Conservation (phyloP, 2,888 invertebrate genomes). For the Caenorhabditis angaria region DNA sequence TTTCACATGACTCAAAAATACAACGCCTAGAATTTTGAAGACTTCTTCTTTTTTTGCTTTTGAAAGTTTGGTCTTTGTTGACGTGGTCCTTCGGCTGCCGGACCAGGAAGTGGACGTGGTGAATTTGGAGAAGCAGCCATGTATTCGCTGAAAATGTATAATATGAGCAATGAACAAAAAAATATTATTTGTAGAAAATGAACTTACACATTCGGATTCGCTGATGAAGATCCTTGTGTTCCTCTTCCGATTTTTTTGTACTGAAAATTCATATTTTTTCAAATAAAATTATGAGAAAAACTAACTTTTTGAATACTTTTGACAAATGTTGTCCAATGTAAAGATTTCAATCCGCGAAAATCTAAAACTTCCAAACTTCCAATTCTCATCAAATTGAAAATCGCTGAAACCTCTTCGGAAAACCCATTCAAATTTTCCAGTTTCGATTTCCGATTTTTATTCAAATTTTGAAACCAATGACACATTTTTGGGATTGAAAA, state of each 20-base stretch:
- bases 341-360: neutral
- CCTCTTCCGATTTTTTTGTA: conserved; percentile 68
- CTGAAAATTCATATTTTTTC: neutral
- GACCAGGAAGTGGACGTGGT: conserved; percentile 54
- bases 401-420: neutral
- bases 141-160: conserved; percentile 49
- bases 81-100: conserved; percentile 63
- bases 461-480: neutral
- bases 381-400: neutral
- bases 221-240: conserved; percentile 68
- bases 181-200: neutral
- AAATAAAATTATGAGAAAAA: no score
- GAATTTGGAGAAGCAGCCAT: conserved; percentile 51
- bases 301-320: no score
- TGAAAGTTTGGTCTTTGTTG: conserved; percentile 62
- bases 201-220: conserved; percentile 52
- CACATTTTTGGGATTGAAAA: neutral
- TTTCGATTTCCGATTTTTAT: neutral
- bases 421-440: neutral
- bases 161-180: neutral
- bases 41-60: conserved; percentile 65
- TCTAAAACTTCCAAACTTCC: neutral
- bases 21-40: conserved; percentile 42
- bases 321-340: neutral
- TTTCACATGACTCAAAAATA: no score